Evolutionary conservation across 2,888 invertebrate species (phyloP).

Genomic region (Pogonocherus hispidulus): DNA sequence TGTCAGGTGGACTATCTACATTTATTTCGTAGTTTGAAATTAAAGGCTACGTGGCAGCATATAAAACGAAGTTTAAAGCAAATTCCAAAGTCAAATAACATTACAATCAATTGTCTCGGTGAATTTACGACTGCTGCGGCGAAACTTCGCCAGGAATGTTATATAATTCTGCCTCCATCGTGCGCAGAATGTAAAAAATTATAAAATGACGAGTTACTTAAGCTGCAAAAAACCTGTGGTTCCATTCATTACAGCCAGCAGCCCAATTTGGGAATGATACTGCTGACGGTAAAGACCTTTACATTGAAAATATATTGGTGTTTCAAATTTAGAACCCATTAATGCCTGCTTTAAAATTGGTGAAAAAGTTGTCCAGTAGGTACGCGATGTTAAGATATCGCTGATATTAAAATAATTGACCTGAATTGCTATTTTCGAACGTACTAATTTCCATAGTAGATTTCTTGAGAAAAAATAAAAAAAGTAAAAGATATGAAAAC

Average conservation of each 20-base stretch:
- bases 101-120: conserved; percentile 53
- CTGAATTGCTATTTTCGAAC: too few species aligned
- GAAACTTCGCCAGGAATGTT: conserved; percentile 51
- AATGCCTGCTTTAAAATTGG: too few species aligned
- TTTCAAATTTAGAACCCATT: too few species aligned
- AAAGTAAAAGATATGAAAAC: too few species aligned
- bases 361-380: too few species aligned
- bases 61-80: conserved; percentile 52
- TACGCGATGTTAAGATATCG: too few species aligned
- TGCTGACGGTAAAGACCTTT: neutral
- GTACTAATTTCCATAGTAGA: too few species aligned
- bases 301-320: too few species aligned
- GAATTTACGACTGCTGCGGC: conserved; percentile 48
- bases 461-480: too few species aligned
- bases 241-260: conserved; percentile 44
- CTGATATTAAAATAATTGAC: too few species aligned
- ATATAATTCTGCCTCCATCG: conserved; percentile 51
- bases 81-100: conserved; percentile 52
- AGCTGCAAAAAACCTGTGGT: conserved; percentile 41
- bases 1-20: conserved; percentile 43
- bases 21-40: conserved; percentile 50
- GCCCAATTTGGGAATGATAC: conserved; percentile 27
- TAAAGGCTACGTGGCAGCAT: conserved; percentile 51
- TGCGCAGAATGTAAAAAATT: conserved; percentile 46
- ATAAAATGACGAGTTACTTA: conserved; percentile 39